These are phyloP conservation scores for Etheostoma spectabile DNA, from an alignment of 2,113 vertebrate species.

Conservation along the genomic window DNA sequence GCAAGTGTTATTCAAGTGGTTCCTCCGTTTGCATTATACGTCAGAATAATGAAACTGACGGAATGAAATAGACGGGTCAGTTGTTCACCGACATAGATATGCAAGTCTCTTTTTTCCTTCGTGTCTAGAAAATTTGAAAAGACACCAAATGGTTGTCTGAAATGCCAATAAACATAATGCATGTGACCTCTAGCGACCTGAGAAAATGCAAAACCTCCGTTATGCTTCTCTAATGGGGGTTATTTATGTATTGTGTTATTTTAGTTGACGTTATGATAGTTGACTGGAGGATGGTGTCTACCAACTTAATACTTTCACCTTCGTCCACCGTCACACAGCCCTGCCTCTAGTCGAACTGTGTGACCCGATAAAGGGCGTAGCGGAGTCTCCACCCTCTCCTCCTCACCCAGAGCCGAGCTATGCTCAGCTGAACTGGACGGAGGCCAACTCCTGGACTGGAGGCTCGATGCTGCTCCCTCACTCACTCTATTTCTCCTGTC, in stretches of 20 bases:
- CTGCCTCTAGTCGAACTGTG: conserved; percentile 56
- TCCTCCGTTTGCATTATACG: background rate
- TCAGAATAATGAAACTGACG: background rate
- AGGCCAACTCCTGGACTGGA: conserved; percentile 56
- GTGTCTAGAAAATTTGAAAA: background rate
- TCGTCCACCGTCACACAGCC: background rate
- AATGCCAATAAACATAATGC: background rate
- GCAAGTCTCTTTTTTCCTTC: too few relatives aligned
- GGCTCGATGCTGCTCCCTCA: conserved; percentile 32
- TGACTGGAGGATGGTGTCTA: conserved; percentile 9
- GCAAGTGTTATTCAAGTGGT: background rate
- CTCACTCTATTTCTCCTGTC: conserved; percentile 17
- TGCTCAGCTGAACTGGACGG: conserved; percentile 62
- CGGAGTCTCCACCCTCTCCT: conserved; percentile 63
- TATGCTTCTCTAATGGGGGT: background rate
- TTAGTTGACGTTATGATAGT: too few relatives aligned
- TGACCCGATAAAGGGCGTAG: conserved; percentile 68
- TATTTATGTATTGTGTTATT: background rate
- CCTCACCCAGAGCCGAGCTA: conserved; percentile 56
- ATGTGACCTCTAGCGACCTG: background rate
- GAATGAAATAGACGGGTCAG: background rate
- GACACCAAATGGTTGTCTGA: too few relatives aligned
- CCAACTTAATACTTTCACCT: background rate
- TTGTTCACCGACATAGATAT: background rate
- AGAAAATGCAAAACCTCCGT: background rate